Evolutionary conservation across 2,113 vertebrate genomes (phyloP).

Genomic region (Neolamprologus brichardi): DNA sequence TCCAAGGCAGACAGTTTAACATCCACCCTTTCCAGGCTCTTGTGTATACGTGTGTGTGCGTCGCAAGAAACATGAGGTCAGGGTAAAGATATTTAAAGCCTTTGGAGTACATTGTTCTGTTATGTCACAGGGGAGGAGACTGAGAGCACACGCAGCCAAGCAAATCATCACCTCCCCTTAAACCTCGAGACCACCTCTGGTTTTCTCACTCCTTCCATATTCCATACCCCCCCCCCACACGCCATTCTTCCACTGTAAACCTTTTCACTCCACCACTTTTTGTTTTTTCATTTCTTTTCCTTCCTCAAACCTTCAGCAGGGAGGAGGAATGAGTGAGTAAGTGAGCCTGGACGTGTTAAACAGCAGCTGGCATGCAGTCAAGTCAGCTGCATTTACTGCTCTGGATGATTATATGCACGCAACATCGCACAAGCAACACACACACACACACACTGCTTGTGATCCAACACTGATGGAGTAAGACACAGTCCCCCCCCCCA

Average conservation of each 20-base stretch:
- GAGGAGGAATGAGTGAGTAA: slow-evolving; percentile 12
- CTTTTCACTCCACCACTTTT: background rate
- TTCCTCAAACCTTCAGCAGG: background rate
- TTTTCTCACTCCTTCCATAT: slow-evolving; percentile 13
- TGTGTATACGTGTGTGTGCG: background rate
- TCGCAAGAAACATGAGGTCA: slow-evolving; percentile 60
- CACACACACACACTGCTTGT: background rate
- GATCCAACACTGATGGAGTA: slow-evolving; percentile 1
- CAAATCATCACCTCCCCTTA: slow-evolving; percentile 53
- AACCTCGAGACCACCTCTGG: slow-evolving; percentile 45
- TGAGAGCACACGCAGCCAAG: slow-evolving; percentile 49
- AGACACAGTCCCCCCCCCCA: background rate
- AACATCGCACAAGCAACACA: background rate
- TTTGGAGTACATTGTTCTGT: slow-evolving; percentile 61
- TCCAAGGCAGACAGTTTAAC: slow-evolving; percentile 35
- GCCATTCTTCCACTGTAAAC: background rate
- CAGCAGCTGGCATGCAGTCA: slow-evolving; percentile 51
- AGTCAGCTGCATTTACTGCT: slow-evolving; percentile 42
- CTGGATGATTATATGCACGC: slow-evolving; percentile 7
- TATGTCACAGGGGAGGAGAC: slow-evolving; percentile 52
- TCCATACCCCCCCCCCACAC: background rate
- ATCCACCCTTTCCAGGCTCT: slow-evolving; percentile 13
- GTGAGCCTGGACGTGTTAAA: slow-evolving; percentile 54
- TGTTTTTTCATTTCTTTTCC: slow-evolving; percentile 7
- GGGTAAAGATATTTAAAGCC: slow-evolving; percentile 63